Evolutionary conservation across 2,113 vertebrate species (phyloP).

Genomic region (Acanthisitta chloris): DNA sequence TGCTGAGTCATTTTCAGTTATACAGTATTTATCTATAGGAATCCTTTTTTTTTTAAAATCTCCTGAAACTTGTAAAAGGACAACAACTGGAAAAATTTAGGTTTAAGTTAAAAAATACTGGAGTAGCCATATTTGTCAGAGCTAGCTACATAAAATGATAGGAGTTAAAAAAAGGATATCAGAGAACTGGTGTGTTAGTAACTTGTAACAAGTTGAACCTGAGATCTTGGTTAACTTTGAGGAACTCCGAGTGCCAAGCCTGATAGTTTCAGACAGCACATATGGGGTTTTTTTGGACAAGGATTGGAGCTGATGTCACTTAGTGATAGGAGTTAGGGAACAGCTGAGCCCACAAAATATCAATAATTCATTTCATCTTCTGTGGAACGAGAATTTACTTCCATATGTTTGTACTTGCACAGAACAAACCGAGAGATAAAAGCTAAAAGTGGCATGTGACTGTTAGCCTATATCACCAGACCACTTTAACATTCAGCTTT

Average conservation of each 20-base stretch:
- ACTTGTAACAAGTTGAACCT: background rate
- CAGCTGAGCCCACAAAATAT: background rate
- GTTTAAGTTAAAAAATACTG: background rate
- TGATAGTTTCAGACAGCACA: background rate
- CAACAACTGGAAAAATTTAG: background rate
- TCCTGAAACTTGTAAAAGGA: background rate
- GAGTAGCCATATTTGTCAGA: background rate
- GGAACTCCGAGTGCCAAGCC: background rate
- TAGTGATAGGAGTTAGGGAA: background rate
- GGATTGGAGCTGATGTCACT: background rate
- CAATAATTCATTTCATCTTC: background rate
- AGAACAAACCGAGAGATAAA: background rate
- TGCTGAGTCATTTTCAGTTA: background rate
- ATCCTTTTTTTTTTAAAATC: background rate
- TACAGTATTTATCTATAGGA: background rate
- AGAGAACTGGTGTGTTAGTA: background rate
- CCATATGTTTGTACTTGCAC: background rate
- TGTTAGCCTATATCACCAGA: background rate
- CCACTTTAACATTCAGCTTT: background rate
- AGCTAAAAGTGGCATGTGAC: background rate
- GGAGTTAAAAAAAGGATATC: background rate
- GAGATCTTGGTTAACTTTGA: background rate
- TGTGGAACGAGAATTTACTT: background rate
- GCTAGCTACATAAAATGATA: background rate
- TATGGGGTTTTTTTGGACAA: background rate